A percentile compares a stretch with the other conserved stretches of the same genome.
These are phyloP conservation scores for Pogonomyrmex californicus DNA, from an alignment of 1,140 invertebrate genomes.

Conservation along the genomic window DNA sequence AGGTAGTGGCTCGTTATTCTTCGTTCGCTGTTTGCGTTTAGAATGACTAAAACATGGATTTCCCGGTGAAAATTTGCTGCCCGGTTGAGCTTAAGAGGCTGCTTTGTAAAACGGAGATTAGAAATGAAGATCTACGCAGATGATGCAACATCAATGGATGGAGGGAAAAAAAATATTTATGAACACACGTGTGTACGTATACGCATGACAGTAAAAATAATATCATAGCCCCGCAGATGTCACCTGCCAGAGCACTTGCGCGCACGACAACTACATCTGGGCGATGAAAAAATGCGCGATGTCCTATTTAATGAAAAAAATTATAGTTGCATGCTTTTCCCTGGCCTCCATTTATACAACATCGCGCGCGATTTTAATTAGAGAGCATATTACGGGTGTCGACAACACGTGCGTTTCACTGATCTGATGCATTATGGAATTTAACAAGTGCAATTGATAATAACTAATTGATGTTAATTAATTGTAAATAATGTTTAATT, in stretches of 20 bases:
- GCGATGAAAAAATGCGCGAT: conserved; percentile 63
- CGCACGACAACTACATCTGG: conserved; percentile 71
- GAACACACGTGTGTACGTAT: neutral
- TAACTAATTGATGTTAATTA: neutral
- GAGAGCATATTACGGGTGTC: conserved; percentile 39
- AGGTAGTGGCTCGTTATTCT: neutral
- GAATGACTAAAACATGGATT: conserved; percentile 7
- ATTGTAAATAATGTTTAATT: conserved; percentile 9
- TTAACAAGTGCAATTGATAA: conserved; percentile 32
- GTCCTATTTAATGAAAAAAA: conserved; percentile 69
- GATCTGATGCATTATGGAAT: conserved; percentile 17
- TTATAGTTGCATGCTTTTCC: neutral
- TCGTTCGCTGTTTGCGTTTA: neutral
- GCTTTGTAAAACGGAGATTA: conserved; percentile 37
- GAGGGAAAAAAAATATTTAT: conserved; percentile 22
- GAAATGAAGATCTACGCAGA: conserved; percentile 42
- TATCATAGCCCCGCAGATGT: conserved; percentile 70
- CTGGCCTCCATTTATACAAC: neutral
- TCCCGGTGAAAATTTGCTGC: conserved; percentile 2
- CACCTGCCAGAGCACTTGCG: conserved; percentile 72
- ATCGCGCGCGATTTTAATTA: conserved; percentile 70
- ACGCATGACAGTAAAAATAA: conserved; percentile 72
- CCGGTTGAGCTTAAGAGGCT: conserved; percentile 52
- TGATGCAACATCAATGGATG: conserved; percentile 26
- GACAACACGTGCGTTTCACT: conserved; percentile 52